These are phyloP conservation scores for Addax nasomaculatus DNA, from an alignment of 2,113 vertebrate species.

Conservation along the genomic window DNA sequence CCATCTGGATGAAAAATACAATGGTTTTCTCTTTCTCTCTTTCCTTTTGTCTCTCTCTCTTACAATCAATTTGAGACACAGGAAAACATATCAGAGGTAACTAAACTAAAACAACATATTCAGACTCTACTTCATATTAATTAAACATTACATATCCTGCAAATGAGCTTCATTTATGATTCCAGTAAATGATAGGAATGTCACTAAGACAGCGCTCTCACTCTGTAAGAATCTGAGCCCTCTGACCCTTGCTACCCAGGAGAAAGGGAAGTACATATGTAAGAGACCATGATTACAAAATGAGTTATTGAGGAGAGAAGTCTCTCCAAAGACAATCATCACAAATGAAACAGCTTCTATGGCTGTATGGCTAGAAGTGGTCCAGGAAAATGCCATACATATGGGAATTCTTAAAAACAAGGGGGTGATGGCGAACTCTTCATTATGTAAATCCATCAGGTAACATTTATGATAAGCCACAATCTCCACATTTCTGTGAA, in stretches of 20 bases:
- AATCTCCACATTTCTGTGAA: background rate
- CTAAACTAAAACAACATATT: constrained; percentile 1
- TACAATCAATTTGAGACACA: background rate
- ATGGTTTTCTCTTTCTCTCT: background rate
- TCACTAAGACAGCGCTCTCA: background rate
- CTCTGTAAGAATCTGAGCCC: background rate
- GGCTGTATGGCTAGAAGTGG: background rate
- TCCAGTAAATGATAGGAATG: background rate
- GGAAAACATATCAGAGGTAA: background rate
- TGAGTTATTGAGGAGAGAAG: background rate
- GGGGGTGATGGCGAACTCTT: background rate
- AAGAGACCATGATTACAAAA: background rate
- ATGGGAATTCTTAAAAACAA: background rate
- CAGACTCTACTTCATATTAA: background rate
- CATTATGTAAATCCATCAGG: background rate
- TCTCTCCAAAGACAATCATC: background rate
- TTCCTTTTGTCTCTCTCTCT: background rate
- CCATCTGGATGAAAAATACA: background rate
- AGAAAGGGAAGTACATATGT: constrained; percentile 19
- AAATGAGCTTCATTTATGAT: background rate
- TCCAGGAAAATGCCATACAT: background rate
- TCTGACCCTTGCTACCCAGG: constrained; percentile 51
- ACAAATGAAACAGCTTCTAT: constrained; percentile 8
- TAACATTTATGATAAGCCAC: background rate
- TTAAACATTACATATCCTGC: background rate